Evolutionary conservation across 2,113 vertebrate species (phyloP), one percentile per base, ranked within the genome.

Genomic region (Myrmophylax atrothorax): DNA sequence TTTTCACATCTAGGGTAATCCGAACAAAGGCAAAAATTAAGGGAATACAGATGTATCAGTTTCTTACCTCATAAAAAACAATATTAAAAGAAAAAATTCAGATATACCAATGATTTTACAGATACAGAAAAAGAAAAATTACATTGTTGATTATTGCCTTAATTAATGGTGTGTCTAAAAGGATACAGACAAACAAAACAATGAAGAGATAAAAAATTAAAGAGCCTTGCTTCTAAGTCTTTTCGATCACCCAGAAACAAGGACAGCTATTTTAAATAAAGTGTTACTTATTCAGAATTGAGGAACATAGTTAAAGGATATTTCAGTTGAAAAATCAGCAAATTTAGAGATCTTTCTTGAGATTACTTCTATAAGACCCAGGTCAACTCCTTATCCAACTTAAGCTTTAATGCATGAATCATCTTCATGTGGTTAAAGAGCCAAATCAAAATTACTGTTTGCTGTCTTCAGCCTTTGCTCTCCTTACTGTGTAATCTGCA

Each of bases 371-470:
- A 84, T 56, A 18, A 90, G 56, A 73, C 15, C 22, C 13, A 82
- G 22, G 52, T 68, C 89, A 78, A 87, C 22, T 55, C 33, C 42
- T 77, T 80, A 74, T 38, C 19, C 40, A 94, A 35, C 35, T 60
- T 67, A 33, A 85, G 23, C n/a, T 94, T 84, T 64, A 85, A 50
- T 42, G 44, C 0, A 6, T 67, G 67, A 93, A 80, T 77, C 22
- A 49, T 64, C 17, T 84, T 83, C 3, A 1, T 67, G 68, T 68
- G 85, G 72, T 86, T 95, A 96, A 85, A 95, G 49, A 66, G 49
- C 37, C 66, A 89, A 73, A 91, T 86, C 75, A 93, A 95, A 91
- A 96, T 93, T 63, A 38, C 46, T 69, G 28, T 59, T 97, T 91
- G 78, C 68, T 86, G 49, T 56, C 60, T 88, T 84, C 93, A 92